These are phyloP conservation scores for Gastrophysa polygoni DNA, from an alignment of 2,888 invertebrate species.

Conservation along the genomic window DNA sequence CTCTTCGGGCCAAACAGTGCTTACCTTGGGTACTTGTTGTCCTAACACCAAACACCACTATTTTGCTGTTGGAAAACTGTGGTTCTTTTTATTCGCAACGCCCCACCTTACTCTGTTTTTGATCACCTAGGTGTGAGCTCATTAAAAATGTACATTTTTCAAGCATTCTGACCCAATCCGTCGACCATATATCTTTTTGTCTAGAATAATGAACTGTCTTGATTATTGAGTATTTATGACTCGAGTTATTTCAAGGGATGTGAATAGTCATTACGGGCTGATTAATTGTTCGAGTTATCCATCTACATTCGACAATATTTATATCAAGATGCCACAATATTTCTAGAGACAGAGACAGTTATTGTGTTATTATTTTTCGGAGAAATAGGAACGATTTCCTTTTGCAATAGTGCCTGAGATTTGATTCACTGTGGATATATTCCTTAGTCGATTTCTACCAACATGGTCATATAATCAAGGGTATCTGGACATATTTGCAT, in stretches of 20 bases:
- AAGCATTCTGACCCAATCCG: not conserved
- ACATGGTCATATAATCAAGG: too few relatives aligned
- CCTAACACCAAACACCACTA: not conserved
- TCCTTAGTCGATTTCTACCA: too few relatives aligned
- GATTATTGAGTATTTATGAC: not conserved
- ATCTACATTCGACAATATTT: not conserved
- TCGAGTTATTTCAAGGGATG: not conserved
- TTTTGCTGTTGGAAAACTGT: not conserved
- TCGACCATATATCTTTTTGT: not conserved
- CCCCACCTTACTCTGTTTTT: not conserved
- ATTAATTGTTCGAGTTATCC: not conserved
- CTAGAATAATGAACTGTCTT: not conserved
- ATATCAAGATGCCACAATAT: too few relatives aligned
- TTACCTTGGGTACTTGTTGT: not conserved
- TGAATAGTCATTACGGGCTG: not conserved
- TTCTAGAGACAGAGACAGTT: too few relatives aligned
- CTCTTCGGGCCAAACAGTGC: too few relatives aligned
- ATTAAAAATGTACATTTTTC: not conserved
- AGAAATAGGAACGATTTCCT: too few relatives aligned
- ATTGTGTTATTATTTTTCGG: too few relatives aligned
- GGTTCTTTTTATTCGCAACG: not conserved
- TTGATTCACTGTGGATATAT: too few relatives aligned
- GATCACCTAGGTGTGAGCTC: not conserved
- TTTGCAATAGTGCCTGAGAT: too few relatives aligned
- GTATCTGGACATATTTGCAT: too few relatives aligned